phyloP scores from a whole-genome alignment of 2,113 vertebrate species.

The Falcunculus frontatus region DNA sequence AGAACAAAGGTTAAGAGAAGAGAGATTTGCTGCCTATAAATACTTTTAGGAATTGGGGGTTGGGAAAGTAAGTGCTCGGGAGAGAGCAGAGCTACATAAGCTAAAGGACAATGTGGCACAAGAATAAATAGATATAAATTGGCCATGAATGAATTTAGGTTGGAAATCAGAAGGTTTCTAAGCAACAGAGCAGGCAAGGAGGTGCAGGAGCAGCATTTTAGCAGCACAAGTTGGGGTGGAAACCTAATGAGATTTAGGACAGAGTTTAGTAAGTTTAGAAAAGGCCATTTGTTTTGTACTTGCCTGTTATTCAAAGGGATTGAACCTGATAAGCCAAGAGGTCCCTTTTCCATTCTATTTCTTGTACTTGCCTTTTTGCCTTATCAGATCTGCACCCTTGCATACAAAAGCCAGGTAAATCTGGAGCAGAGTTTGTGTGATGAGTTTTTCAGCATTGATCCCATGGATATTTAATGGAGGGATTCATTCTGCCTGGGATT shows the following conservation, averaged over 20 bases:
- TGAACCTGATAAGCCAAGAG: conserved; percentile 24
- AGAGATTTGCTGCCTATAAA: conserved; percentile 54
- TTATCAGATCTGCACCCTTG: neutral
- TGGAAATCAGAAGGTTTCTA: conserved; percentile 62
- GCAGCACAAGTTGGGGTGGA: neutral
- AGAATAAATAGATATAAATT: conserved; percentile 67
- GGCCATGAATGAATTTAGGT: conserved; percentile 52
- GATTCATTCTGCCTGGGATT: neutral
- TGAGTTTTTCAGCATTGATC: neutral
- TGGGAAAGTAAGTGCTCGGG: conserved; percentile 29
- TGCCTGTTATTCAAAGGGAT: conserved; percentile 24
- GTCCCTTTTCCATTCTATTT: conserved; percentile 1
- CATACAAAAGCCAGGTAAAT: neutral
- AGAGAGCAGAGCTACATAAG: conserved; percentile 23
- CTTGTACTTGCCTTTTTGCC: neutral
- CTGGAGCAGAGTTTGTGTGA: neutral
- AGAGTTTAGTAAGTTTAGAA: conserved; percentile 45
- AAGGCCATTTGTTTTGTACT: conserved; percentile 44
- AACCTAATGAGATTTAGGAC: conserved; percentile 51
- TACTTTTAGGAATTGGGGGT: conserved; percentile 23
- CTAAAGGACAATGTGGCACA: conserved; percentile 48
- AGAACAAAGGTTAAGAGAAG: conserved; percentile 60
- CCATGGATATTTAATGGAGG: neutral
- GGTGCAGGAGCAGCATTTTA: conserved; percentile 37
- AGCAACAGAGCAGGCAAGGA: conserved; percentile 43